Evolutionary conservation across 2,113 vertebrate species (phyloP).

Genomic region (Scomber japonicus): DNA sequence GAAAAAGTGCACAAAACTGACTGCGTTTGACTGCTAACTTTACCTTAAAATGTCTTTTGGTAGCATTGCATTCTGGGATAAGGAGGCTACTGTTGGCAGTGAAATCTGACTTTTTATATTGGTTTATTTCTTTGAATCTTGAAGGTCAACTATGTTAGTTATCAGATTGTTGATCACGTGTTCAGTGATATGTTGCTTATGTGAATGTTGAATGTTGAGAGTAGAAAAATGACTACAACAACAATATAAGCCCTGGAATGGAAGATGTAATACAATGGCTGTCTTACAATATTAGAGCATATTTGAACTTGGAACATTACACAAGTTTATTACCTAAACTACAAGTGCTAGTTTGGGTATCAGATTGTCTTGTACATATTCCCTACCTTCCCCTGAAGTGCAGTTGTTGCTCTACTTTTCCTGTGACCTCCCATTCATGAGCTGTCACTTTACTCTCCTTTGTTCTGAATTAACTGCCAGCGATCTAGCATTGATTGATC

Average conservation of each 20-base stretch:
- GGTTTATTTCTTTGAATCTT: no score
- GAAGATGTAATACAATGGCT: neutral
- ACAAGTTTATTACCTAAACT: neutral
- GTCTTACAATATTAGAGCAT: no score
- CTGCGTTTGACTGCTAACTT: no score
- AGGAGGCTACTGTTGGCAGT: no score
- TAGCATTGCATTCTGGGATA: no score
- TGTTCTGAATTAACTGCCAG: slow-evolving; percentile 14
- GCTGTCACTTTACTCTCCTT: neutral
- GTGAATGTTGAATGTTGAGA: neutral
- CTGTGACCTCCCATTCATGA: slow-evolving; percentile 9
- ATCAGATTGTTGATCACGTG: no score
- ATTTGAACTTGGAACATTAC: slow-evolving; percentile 10
- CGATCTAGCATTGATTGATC: slow-evolving; percentile 16
- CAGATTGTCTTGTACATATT: neutral
- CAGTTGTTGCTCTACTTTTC: neutral
- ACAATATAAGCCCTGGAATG: neutral
- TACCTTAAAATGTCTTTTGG: no score
- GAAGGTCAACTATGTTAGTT: no score
- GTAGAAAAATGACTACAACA: no score
- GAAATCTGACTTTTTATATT: no score
- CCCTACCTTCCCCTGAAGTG: slow-evolving; percentile 4
- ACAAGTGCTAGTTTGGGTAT: neutral
- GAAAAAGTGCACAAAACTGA: no score
- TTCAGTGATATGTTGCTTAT: no score